Evolutionary conservation across 2,888 invertebrate species (phyloP).

Genomic region (Troides oblongomaculatus): DNA sequence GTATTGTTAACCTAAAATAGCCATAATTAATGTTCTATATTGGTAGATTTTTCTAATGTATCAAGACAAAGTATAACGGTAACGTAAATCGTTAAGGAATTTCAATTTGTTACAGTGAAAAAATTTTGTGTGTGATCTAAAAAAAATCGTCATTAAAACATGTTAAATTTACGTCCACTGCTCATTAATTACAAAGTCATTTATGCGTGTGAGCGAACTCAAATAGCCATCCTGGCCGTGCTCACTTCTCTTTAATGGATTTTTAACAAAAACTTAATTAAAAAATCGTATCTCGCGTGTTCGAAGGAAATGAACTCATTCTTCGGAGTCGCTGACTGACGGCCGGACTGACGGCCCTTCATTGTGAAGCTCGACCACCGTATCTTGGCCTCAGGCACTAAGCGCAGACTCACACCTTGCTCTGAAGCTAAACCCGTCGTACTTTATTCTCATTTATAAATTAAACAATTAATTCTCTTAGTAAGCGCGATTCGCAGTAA

Average conservation of each 20-base stretch:
- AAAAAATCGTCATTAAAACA: conserved; percentile 56
- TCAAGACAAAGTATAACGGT: neutral
- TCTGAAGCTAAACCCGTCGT: conserved; percentile 19
- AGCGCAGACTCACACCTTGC: conserved; percentile 30
- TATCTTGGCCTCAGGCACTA: conserved; percentile 46
- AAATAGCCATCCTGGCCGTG: conserved; percentile 53
- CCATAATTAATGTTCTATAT: neutral
- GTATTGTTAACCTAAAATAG: no score
- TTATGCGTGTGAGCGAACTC: conserved; percentile 60
- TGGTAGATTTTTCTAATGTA: neutral
- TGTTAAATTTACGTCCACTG: conserved; percentile 50
- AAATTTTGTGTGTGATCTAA: conserved; percentile 49
- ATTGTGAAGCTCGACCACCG: conserved; percentile 63
- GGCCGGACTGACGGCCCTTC: conserved; percentile 70
- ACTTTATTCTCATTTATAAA: conserved; percentile 12
- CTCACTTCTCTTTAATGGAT: conserved; percentile 72
- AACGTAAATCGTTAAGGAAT: conserved; percentile 37
- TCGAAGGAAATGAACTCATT: conserved; percentile 80
- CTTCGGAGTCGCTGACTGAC: conserved; percentile 74
- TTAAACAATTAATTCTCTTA: conserved; percentile 23
- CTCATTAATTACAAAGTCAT: conserved; percentile 74
- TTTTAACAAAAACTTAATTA: conserved; percentile 80
- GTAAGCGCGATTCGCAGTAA: neutral
- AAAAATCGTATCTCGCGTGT: conserved; percentile 77
- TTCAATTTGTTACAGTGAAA: conserved; percentile 55